A percentile compares a stretch with the other conserved stretches of the same genome.
phyloP scores from a whole-genome alignment of 1,140 invertebrate genomes.

The Scaptomyza pallida region DNA sequence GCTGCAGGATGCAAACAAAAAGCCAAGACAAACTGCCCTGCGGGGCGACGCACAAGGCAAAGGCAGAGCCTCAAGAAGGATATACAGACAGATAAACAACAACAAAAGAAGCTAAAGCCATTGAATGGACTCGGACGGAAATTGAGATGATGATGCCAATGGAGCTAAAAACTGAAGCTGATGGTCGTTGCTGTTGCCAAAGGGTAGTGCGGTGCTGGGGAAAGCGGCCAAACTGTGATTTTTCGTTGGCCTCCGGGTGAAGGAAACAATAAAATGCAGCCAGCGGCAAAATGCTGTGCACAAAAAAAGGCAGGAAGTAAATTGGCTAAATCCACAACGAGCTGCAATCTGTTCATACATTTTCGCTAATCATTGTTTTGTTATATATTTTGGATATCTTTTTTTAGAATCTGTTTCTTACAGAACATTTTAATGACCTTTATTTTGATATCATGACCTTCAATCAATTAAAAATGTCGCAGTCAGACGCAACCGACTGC shows the following conservation, averaged over 20 bases:
- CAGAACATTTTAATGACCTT: too few species aligned
- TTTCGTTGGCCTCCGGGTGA: slow-evolving; percentile 44
- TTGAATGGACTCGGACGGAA: slow-evolving; percentile 23
- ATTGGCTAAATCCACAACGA: slow-evolving; percentile 40
- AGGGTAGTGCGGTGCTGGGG: too few species aligned
- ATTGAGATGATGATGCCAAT: slow-evolving; percentile 35
- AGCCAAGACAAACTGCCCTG: slow-evolving; percentile 14
- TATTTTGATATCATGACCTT: too few species aligned
- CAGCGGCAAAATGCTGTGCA: slow-evolving; percentile 36
- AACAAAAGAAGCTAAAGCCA: not conserved
- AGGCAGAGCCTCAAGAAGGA: not conserved
- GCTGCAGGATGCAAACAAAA: slow-evolving; percentile 25
- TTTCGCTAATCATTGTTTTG: not conserved
- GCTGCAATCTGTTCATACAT: slow-evolving; percentile 7
- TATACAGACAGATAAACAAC: not conserved
- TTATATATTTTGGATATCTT: too few species aligned
- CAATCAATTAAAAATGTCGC: too few species aligned
- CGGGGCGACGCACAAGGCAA: not conserved
- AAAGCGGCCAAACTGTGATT: slow-evolving; percentile 47
- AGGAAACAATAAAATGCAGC: slow-evolving; percentile 71
- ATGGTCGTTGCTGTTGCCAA: too few species aligned
- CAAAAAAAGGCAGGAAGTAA: slow-evolving; percentile 26
- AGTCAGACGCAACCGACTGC: too few species aligned
- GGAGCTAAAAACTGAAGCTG: not conserved
- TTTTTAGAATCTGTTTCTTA: too few species aligned